Evolutionary conservation across 2,113 vertebrate genomes (phyloP).

Genomic region (Eurypyga helias): DNA sequence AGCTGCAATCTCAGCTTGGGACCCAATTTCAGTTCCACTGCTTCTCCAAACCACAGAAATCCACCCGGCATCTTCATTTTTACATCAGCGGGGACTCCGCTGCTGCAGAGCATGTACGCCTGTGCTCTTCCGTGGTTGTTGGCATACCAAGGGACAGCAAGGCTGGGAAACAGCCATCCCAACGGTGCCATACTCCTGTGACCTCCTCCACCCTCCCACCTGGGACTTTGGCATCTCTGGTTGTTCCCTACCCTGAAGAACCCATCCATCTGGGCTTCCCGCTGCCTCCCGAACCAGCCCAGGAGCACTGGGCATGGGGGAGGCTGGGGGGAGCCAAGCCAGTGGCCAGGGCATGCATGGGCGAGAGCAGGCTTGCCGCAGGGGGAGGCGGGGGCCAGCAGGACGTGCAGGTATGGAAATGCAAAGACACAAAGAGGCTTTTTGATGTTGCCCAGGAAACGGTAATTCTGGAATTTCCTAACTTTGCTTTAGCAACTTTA

Average conservation of each 20-base stretch:
- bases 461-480: not conserved
- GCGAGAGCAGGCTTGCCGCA: not conserved
- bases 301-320: not conserved
- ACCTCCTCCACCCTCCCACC: not conserved
- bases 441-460: not conserved
- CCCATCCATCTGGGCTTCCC: too few relatives aligned
- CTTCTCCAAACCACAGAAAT: conserved; percentile 5
- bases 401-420: not conserved
- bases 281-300: not conserved
- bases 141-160: not conserved
- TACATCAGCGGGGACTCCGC: not conserved
- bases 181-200: not conserved
- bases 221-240: not conserved
- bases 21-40: not conserved
- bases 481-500: not conserved
- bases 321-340: not conserved
- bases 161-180: not conserved
- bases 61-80: not conserved
- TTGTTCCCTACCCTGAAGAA: not conserved
- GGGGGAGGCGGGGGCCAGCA: not conserved
- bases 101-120: not conserved
- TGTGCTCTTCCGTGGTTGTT: fast-evolving
- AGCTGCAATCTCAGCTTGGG: not conserved
- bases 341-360: fast-evolving
- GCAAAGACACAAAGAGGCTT: not conserved